phyloP scores from a whole-genome alignment of 2,797 vertebrate genomes.

The Champsocephalus gunnari region DNA sequence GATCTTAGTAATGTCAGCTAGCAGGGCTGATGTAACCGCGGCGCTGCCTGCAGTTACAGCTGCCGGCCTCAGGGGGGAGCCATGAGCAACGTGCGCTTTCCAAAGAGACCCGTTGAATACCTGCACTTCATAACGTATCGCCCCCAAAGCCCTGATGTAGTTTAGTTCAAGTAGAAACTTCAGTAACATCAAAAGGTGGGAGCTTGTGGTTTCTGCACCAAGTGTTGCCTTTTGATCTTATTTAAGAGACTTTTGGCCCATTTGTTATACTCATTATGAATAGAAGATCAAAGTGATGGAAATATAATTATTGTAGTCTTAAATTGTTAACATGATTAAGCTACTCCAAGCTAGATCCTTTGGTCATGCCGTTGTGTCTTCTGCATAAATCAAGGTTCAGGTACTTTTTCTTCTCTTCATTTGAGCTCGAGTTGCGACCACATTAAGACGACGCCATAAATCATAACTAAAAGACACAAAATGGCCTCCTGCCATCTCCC shows the following conservation, averaged over 20 bases:
- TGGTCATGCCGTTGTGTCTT: too few species aligned
- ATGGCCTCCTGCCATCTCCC: conserved; percentile 5
- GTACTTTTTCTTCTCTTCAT: not conserved
- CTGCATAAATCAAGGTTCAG: not conserved
- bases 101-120: not conserved
- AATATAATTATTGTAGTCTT: not conserved
- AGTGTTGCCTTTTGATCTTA: not conserved
- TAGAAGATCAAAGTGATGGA: not conserved
- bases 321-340: not conserved
- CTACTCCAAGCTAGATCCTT: not conserved
- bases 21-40: conserved; percentile 47
- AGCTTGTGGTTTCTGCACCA: not conserved
- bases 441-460: too few species aligned
- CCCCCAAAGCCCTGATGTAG: not conserved
- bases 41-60: conserved; percentile 19
- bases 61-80: conserved; percentile 31
- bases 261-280: not conserved
- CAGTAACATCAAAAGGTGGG: not conserved
- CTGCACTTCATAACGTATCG: not conserved
- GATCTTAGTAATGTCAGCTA: conserved; percentile 42
- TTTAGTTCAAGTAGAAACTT: not conserved
- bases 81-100: not conserved
- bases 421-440: too few species aligned
- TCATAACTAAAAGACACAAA: not conserved
- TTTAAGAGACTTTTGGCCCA: not conserved